Percentiles rank a stretch among this genome's conserved stretches.
Conservation (phyloP, 2,113 vertebrate species). For the Bos indicus region DNA sequence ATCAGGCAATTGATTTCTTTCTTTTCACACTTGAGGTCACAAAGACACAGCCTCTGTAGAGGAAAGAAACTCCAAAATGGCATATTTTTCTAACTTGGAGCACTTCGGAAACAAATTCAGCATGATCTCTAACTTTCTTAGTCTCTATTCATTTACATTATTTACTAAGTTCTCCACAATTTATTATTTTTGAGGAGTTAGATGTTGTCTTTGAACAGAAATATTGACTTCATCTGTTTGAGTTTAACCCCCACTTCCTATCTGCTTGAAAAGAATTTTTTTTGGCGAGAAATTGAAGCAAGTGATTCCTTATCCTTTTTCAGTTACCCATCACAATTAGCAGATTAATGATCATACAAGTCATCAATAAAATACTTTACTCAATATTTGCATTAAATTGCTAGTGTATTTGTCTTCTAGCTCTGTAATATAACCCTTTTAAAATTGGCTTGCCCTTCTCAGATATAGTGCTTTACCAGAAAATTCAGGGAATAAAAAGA, state of each 20-base stretch:
- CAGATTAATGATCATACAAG: background rate
- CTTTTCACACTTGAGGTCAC: background rate
- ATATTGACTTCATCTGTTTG: background rate
- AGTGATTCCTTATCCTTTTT: background rate
- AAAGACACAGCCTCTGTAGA: background rate
- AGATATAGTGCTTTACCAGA: slow-evolving; percentile 10
- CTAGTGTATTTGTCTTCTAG: background rate
- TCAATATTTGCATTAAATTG: background rate
- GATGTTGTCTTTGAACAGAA: background rate
- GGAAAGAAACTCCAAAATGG: background rate
- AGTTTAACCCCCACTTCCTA: background rate
- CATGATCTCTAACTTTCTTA: background rate
- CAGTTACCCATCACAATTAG: background rate
- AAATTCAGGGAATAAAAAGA: background rate
- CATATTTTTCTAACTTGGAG: background rate
- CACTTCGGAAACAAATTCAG: background rate
- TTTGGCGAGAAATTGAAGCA: background rate
- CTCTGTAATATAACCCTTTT: background rate
- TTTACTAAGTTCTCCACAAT: background rate
- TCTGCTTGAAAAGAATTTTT: background rate
- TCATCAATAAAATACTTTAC: slow-evolving; percentile 20
- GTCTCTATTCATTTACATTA: background rate
- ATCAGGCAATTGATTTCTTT: background rate
- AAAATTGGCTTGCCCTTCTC: background rate
- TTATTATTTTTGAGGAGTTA: background rate